Evolutionary conservation across 1,140 invertebrate species (phyloP), one percentile per base, ranked within the genome.

Genomic region (Berghia stephanieae): DNA sequence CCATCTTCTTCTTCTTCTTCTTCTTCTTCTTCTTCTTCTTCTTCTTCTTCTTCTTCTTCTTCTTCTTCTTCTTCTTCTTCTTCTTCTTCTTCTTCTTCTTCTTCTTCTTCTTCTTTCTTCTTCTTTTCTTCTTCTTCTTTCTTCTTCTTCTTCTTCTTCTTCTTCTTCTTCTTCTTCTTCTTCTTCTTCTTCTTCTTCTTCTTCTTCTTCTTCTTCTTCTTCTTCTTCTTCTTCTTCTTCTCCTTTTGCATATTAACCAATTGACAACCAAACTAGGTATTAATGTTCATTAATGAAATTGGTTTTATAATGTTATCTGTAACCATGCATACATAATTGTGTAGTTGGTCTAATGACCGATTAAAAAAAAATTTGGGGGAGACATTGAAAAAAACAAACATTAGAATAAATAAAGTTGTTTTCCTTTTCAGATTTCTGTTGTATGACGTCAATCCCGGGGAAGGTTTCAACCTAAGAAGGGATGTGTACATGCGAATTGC

Each of bases 401-500:
- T 44, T 70, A 13, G 2, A 2, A 44, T 18, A 44, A 46, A 42
- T 70, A 34, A 27, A 34, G 43, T n/a, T 24, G 18, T 70, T 4
- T 34, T 13, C 46, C n/a, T 63, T 27, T 63, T 63, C 67, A 82
- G 86, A 34, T 88, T 86, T 85, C 89, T 98, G 71, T 91, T 98
- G 38, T 99, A 98, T 89, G 95, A 98, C 90, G 94, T 98, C 0
- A 99, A 98, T 90, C 93, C 93, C 27, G 93, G 94, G 1, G 97
- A 99, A 92, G 98, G 98, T 0, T 99, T 99, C 86, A 99, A 99
- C 91, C 91, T 99, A 77, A 91, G 97, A 68, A 91, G 97, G 78
- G 98, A 99, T 92, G 97, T 99, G 13, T 99, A 97, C 83, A 93
- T 99, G 90, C 91, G 98, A 84, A 91, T 98, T 82, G 96, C 97